Evolutionary conservation across 1,140 invertebrate genomes (phyloP), one percentile per base, ranked within the genome.

Genomic region (Dendroctonus valens): DNA sequence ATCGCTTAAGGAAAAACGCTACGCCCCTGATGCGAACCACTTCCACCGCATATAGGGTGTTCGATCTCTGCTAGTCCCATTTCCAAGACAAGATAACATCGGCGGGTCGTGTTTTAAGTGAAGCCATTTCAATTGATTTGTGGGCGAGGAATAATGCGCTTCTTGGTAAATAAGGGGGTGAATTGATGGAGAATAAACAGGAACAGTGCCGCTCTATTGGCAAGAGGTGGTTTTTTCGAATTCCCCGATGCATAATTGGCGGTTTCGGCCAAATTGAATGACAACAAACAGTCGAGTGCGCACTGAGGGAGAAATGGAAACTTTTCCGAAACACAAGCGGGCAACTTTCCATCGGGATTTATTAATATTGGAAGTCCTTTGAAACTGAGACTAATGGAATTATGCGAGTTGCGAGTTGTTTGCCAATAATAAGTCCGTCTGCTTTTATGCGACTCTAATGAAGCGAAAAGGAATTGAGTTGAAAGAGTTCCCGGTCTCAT

Each of bases 51-150:
- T 61, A 61, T 61, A 61, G 59, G 59, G 59, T 61, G 59, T 61
- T 52, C 59, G 41, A 61, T 61, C 59, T 61, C 59, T 61, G 38
- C 52, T 49, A 59, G 58, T 14, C 59, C 59, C 59, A 61, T 61
- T 61, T 61, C 59, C 52, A 41, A 52, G 59, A 52, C 48, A 8
- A 61, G 59, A 61, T 61, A 61, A 52, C 59, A 61, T 61, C 59
- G 41, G 6, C 48, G 39, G 41, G 59, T 52, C 59, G 59, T 61
- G 59, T 61, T 61, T 50, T 61, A 52, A 61, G 49, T 51, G 59
- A 61, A 61, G 59, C 59, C 59, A 61, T 61, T 61, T 48, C 59
- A 61, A 61, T 61, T 61, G 59, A 61, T 61, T 61, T 61, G 50
- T 52, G 49, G 49, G 41, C 50, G 58, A 50, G 14, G 4, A 38